Evolutionary conservation across 37 sponge, comb jelly and placozoan genomes (phyloP), one percentile per base, ranked within the genome.

Genomic region (Chondrosia reniformis): DNA sequence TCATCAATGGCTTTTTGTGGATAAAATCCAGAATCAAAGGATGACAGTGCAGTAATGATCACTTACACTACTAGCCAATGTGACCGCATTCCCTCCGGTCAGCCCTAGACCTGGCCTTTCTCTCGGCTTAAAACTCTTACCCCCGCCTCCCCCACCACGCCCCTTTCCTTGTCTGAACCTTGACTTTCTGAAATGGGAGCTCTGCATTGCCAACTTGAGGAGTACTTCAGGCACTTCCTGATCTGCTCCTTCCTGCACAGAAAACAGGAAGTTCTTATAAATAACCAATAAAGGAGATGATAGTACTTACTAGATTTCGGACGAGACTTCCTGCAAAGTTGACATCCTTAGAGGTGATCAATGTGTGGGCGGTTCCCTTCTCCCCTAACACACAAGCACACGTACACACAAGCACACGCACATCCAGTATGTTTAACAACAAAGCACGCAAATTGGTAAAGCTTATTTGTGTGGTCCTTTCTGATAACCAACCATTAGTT

Each of bases 361-460:
- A 87, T 4, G 99, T 97, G 78, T 90, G 88, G 8, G 99, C 99
- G 0, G 85, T 87, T 13, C 99, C 99, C 83, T 97, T 97, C 78
- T 92, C 93, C 31, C 96, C 96, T 66, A 36, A n/a, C n/a, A n/a
- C n/a, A n/a, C n/a, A n/a, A n/a, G n/a, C n/a, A n/a, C n/a, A n/a
- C n/a, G n/a, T n/a, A n/a, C n/a, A 59, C 61, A 13, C 17, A 59
- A 25, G 28, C 61, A 59, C 61, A 59, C 61, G n/a, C 61, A 6
- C n/a, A 59, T 13, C 6, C 9, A 59, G 30, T 30, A n/a, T n/a
- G n/a, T n/a, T n/a, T n/a, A n/a, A n/a, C n/a, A n/a, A n/a, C n/a
- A n/a, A n/a, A n/a, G n/a, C n/a, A n/a, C n/a, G n/a, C n/a, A n/a
- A n/a, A n/a, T n/a, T n/a, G n/a, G n/a, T n/a, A n/a, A n/a, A n/a